phyloP scores from a whole-genome alignment of 1,140 invertebrate genomes.

The Saccostrea echinata region DNA sequence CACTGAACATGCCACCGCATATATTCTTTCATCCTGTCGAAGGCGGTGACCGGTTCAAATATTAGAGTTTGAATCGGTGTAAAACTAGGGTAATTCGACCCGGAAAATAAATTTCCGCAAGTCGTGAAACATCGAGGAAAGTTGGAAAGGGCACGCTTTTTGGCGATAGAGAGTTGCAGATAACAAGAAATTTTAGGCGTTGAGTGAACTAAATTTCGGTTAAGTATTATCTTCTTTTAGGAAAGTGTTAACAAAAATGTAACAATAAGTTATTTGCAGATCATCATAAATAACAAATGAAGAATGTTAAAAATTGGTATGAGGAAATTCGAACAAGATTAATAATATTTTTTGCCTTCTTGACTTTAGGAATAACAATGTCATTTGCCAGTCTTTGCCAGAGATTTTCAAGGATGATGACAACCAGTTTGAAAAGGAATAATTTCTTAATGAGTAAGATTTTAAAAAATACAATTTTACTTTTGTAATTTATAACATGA shows the following conservation, averaged over 20 bases:
- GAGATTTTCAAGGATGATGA: not conserved
- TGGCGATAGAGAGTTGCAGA: too few species aligned
- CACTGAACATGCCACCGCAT: not conserved
- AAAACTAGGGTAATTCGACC: not conserved
- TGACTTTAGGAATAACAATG: not conserved
- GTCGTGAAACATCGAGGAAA: too few species aligned
- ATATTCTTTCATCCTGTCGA: not conserved
- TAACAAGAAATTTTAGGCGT: too few species aligned
- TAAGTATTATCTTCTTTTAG: too few species aligned
- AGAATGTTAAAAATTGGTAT: not conserved
- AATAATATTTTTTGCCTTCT: too few species aligned
- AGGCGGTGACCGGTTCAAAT: not conserved
- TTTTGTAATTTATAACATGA: too few species aligned
- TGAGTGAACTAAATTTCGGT: too few species aligned
- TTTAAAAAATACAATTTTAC: not conserved
- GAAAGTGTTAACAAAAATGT: too few species aligned
- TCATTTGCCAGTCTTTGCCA: slow-evolving; percentile 18
- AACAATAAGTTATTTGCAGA: too few species aligned
- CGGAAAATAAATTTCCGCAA: not conserved
- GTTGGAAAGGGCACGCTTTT: too few species aligned
- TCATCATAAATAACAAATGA: too few species aligned
- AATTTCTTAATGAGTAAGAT: not conserved
- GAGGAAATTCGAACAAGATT: not conserved
- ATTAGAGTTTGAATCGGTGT: not conserved
- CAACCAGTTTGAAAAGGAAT: not conserved